A percentile compares a stretch with the other conserved stretches of the same genome.
Evolutionary conservation across 1,140 invertebrate genomes (phyloP).

Genomic region (Paralvinella palmiformis): DNA sequence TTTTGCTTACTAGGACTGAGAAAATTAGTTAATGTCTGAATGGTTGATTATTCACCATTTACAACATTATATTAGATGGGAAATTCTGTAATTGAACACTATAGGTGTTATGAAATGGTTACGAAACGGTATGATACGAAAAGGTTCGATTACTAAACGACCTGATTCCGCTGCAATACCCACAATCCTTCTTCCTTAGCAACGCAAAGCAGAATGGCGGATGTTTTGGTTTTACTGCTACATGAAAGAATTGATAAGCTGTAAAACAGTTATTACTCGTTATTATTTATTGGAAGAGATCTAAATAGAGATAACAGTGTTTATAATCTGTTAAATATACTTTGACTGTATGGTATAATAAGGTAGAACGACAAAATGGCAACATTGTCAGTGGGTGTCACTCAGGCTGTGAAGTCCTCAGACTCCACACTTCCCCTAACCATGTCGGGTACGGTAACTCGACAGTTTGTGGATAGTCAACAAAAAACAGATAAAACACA

Average conservation of each 20-base stretch:
- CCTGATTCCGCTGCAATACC: too few species aligned
- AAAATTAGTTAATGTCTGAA: too few species aligned
- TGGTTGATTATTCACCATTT: too few species aligned
- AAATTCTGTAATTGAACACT: too few species aligned
- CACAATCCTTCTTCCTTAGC: conserved; percentile 7
- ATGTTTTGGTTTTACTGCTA: not conserved
- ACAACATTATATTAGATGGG: too few species aligned
- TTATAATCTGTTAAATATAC: not conserved
- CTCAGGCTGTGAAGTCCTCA: not conserved
- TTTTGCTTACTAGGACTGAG: too few species aligned
- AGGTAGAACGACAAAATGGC: not conserved
- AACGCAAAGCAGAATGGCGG: not conserved
- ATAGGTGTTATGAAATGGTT: too few species aligned
- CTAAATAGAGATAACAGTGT: not conserved
- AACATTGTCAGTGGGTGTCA: not conserved
- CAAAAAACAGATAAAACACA: not conserved
- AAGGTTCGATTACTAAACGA: too few species aligned
- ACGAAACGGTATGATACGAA: too few species aligned
- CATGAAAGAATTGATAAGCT: not conserved
- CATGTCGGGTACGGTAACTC: not conserved
- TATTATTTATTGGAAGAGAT: not conserved
- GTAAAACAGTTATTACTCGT: not conserved
- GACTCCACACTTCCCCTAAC: not conserved
- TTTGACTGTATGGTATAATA: not conserved
- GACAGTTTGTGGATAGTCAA: not conserved